These are phyloP conservation scores for Lamellibrachia columna DNA, from an alignment of 2,888 invertebrate species.

Conservation along the genomic window DNA sequence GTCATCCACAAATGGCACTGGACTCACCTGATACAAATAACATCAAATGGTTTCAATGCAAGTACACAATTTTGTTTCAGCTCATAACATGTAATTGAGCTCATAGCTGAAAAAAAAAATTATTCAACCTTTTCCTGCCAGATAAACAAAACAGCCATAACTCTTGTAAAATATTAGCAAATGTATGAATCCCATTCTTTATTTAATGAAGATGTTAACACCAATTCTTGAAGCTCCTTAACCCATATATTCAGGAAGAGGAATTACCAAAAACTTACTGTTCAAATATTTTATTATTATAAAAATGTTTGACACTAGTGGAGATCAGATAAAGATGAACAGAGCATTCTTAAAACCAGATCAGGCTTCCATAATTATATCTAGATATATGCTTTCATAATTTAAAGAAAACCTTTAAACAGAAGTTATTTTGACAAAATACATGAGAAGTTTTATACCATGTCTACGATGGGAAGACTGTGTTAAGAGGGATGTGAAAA, in stretches of 20 bases:
- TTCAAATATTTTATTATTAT: not conserved
- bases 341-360: not conserved
- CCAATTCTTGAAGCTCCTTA: not conserved
- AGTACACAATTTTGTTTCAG: not conserved
- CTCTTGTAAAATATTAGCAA: not conserved
- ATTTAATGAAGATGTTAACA: not conserved
- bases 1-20: not conserved
- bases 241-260: not conserved
- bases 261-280: no score
- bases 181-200: not conserved
- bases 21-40: conserved; percentile 17
- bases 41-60: not conserved
- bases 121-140: not conserved
- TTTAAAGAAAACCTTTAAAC: not conserved
- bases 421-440: not conserved
- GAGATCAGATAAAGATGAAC: not conserved
- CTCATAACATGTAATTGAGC: not conserved
- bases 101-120: not conserved
- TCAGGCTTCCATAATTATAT: not conserved
- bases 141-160: not conserved
- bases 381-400: not conserved
- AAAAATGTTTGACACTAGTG: not conserved
- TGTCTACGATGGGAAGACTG: no score
- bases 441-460: not conserved
- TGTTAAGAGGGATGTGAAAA: no score